A percentile compares a stretch with the other conserved stretches of the same genome.
Evolutionary conservation across 2,888 invertebrate genomes (phyloP).

Genomic region (Amiota communis): DNA sequence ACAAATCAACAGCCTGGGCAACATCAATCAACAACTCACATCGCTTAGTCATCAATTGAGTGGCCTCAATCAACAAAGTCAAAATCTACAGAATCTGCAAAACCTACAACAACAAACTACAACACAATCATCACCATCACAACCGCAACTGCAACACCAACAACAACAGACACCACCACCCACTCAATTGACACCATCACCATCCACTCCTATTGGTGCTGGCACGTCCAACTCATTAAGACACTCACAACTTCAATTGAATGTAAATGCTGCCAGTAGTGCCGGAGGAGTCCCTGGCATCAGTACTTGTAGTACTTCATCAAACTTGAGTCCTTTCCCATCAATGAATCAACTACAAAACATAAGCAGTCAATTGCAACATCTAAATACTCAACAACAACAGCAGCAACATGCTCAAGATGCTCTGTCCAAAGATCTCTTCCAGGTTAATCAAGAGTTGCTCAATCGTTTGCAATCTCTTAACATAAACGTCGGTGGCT

Average conservation of each 20-base stretch:
- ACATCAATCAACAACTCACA: constrained; percentile 72
- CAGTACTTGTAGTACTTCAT: constrained; percentile 50
- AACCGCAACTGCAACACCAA: constrained; percentile 49
- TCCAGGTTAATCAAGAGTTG: constrained; percentile 73
- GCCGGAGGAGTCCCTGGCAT: constrained; percentile 24
- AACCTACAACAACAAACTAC: constrained; percentile 55
- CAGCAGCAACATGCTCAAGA: constrained; percentile 65
- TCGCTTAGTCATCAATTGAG: constrained; percentile 72
- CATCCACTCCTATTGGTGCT: constrained; percentile 61
- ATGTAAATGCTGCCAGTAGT: constrained; percentile 47
- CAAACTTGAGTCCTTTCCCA: constrained; percentile 63
- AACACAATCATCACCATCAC: constrained; percentile 69
- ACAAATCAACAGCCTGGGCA: constrained; percentile 71
- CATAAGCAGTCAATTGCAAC: constrained; percentile 69
- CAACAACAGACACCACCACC: constrained; percentile 29
- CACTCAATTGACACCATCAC: constrained; percentile 61
- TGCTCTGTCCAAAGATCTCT: constrained; percentile 71
- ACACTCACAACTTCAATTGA: constrained; percentile 62
- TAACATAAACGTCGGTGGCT: constrained; percentile 61
- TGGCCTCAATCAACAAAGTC: constrained; percentile 73
- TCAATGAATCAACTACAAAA: constrained; percentile 70
- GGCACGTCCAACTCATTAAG: constrained; percentile 46
- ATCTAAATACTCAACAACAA: constrained; percentile 55
- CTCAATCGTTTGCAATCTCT: constrained; percentile 72
- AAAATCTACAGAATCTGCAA: constrained; percentile 72